Evolutionary conservation across 1,140 invertebrate genomes (phyloP), one percentile per base, ranked within the genome.

Genomic region (Linepithema humile): DNA sequence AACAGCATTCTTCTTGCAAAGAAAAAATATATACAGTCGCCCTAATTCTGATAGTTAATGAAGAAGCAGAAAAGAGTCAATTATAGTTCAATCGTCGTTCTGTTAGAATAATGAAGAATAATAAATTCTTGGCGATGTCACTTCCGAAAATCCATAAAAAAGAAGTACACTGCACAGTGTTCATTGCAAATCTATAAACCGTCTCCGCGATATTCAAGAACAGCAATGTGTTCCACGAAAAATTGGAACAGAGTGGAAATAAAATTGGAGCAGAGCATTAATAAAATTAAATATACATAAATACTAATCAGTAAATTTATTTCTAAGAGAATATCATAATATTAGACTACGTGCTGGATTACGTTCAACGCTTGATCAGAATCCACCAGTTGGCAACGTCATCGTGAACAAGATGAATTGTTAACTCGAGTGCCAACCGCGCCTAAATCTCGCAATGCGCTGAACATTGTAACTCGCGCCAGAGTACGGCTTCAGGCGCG

Each of bases 351-450:
- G 29, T 15, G 29, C 29, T 2, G 9, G 23, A 53, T 29, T 70
- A 32, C 12, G 23, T n/a, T 10, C 38, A 7, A 38, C 10, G 10
- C 15, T 57, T 10, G 57, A 75, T 62, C 55, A 20, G 38, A n/a
- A 29, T 2, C 57, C 12, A 32, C 40, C 43, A 75, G 29, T 64
- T 48, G 59, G 57, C 38, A 23, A 23, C 15, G 12, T 64, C 20
- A 29, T 40, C 50, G 35, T 72, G 38, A 73, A 45, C 40, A 10
- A 75, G 60, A 35, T 29, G 20, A 7, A 67, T 78, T 62, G 60
- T 67, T 17, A 62, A 50, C 45, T 4, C 20, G 45, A 40, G 15
- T 6, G 35, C 69, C 45, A 35, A 40, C 32, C 45, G 23, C 35
- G 23, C 17, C 32, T 40, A 53, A 53, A 67, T 78, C 73, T 35